Evolutionary conservation across 2,797 vertebrate genomes (phyloP).

Genomic region (Sphenopsis melanotis): DNA sequence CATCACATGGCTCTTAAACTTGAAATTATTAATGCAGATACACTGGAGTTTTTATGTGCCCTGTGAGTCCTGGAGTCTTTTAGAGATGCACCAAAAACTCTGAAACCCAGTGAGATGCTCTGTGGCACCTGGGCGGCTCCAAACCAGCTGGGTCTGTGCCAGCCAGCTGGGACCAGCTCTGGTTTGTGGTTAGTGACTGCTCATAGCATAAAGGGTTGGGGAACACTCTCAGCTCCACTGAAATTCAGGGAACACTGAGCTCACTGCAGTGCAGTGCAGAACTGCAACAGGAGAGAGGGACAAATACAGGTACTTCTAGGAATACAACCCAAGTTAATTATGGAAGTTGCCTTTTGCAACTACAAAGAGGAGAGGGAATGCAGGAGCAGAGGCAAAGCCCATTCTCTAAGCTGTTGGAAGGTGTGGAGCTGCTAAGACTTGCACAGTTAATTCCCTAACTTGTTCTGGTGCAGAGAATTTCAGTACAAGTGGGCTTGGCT

Average conservation of each 20-base stretch:
- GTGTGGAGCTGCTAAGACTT: background rate
- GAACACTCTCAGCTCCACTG: background rate
- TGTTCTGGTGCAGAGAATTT: background rate
- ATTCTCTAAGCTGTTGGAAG: background rate
- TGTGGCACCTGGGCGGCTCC: background rate
- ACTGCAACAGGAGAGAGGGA: background rate
- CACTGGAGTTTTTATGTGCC: background rate
- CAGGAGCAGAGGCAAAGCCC: background rate
- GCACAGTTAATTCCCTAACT: background rate
- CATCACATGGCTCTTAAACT: background rate
- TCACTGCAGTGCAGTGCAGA: background rate
- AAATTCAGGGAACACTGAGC: background rate
- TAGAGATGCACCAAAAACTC: background rate
- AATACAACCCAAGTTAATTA: background rate
- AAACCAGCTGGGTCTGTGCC: background rate
- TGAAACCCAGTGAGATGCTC: background rate
- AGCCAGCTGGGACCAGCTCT: background rate
- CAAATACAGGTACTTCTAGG: background rate
- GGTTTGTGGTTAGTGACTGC: background rate
- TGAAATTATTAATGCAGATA: background rate
- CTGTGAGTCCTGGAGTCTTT: background rate
- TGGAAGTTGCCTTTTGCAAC: background rate
- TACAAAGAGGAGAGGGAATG: background rate
- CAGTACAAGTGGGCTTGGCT: background rate
- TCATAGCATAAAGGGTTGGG: accelerated